These are phyloP conservation scores for Lordiphosa andalusiaca DNA, from an alignment of 2,888 invertebrate species.

Conservation along the genomic window DNA sequence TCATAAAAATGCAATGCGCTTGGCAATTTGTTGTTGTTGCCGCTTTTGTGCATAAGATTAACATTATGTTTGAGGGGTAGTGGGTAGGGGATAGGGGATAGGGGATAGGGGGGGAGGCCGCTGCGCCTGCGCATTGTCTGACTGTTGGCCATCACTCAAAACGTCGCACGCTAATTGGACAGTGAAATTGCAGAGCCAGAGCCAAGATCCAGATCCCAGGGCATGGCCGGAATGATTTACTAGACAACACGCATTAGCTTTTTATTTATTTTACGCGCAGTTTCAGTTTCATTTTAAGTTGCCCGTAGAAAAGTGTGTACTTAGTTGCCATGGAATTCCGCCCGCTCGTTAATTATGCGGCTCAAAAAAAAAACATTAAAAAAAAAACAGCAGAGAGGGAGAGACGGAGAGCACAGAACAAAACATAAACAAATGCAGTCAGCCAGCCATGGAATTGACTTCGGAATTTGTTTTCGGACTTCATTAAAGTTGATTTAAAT, in stretches of 20 bases:
- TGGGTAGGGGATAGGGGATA: too few relatives aligned
- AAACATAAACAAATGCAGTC: constrained; percentile 21
- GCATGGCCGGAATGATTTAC: constrained; percentile 51
- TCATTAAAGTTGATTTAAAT: constrained; percentile 72
- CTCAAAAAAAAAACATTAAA: constrained; percentile 29
- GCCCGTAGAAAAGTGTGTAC: too few relatives aligned
- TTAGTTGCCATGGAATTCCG: constrained; percentile 16
- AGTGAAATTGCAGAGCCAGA: constrained; percentile 55
- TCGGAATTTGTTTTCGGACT: constrained; percentile 66
- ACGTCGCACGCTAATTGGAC: constrained; percentile 72
- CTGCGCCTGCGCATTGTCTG: constrained; percentile 66
- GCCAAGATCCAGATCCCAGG: constrained; percentile 8
- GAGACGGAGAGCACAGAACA: constrained; percentile 1
- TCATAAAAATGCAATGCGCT: constrained; percentile 66
- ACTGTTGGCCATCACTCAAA: constrained; percentile 70
- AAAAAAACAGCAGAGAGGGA: neutral
- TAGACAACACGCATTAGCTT: constrained; percentile 53
- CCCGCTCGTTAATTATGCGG: constrained; percentile 46
- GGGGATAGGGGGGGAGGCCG: neutral
- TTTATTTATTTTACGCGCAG: constrained; percentile 59
- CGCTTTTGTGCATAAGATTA: constrained; percentile 46
- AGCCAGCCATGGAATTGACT: constrained; percentile 33
- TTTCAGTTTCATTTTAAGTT: constrained; percentile 51
- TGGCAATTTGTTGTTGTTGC: constrained; percentile 56
- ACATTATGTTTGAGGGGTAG: constrained; percentile 30